Conservation (phyloP, 2,888 invertebrate species). For the Trilocha varians region DNA sequence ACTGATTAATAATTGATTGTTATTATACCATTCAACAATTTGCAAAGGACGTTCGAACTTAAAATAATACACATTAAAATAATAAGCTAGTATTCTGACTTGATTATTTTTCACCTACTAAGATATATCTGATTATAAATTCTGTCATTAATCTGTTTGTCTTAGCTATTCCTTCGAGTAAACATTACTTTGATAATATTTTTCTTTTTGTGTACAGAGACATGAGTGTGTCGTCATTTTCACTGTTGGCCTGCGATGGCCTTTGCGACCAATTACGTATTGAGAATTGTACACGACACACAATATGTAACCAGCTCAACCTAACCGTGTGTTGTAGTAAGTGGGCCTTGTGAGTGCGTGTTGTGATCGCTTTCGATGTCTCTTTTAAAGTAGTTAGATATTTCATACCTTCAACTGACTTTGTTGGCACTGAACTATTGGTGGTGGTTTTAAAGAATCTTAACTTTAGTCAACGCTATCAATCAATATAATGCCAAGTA, state of each 20-base stretch:
- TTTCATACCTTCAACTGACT: background rate
- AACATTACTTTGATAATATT: background rate
- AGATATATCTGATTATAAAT: too few species aligned
- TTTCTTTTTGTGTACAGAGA: slow-evolving; percentile 29
- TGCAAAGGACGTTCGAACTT: too few species aligned
- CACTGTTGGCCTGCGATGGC: slow-evolving; percentile 48
- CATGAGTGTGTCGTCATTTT: slow-evolving; percentile 55
- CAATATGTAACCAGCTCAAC: slow-evolving; percentile 48
- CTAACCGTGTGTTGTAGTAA: slow-evolving; percentile 63
- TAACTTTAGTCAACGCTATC: too few species aligned
- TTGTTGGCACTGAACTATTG: background rate
- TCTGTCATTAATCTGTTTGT: too few species aligned
- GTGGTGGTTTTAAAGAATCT: background rate
- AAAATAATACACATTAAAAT: too few species aligned
- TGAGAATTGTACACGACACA: slow-evolving; percentile 47
- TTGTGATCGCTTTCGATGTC: slow-evolving; percentile 9
- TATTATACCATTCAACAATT: too few species aligned
- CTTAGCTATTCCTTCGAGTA: background rate
- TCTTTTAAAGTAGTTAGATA: background rate
- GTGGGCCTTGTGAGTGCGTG: slow-evolving; percentile 47
- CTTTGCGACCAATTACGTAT: slow-evolving; percentile 43
- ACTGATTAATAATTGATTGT: too few species aligned
- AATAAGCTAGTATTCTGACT: too few species aligned
- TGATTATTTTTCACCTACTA: too few species aligned
- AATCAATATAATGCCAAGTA: too few species aligned